These are phyloP conservation scores for Cygnus atratus DNA, from an alignment of 2,113 vertebrate species.

Conservation along the genomic window DNA sequence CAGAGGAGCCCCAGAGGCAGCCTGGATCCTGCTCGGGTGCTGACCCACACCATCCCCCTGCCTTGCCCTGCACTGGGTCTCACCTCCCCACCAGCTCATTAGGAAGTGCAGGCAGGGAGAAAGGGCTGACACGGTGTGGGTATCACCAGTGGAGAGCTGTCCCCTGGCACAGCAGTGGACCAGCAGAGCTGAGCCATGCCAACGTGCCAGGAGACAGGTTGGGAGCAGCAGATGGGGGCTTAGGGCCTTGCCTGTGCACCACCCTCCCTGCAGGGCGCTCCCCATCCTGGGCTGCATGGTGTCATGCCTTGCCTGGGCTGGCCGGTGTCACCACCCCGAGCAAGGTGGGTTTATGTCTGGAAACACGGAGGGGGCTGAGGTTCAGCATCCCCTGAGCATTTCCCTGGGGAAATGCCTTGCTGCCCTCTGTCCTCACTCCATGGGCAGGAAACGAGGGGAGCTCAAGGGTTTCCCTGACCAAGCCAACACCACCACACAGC, in stretches of 20 bases:
- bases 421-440: not conserved
- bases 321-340: not conserved
- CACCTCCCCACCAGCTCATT: not conserved
- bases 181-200: not conserved
- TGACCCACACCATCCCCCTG: not conserved
- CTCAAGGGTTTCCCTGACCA: not conserved
- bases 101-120: not conserved
- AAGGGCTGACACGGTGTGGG: not conserved
- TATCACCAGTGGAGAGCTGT: not conserved
- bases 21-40: not conserved
- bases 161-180: rapidly evolving
- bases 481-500: rapidly evolving
- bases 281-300: not conserved
- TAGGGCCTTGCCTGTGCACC: not conserved
- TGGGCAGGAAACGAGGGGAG: not conserved
- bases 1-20: not conserved
- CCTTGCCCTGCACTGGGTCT: not conserved
- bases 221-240: not conserved
- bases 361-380: not conserved
- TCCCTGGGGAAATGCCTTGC: not conserved
- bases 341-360: not conserved
- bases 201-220: not conserved
- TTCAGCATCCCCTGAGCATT: not conserved
- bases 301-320: not conserved
- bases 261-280: no score